Conservation (phyloP, 2,113 vertebrate species). For the Coregonus clupeaformis region DNA sequence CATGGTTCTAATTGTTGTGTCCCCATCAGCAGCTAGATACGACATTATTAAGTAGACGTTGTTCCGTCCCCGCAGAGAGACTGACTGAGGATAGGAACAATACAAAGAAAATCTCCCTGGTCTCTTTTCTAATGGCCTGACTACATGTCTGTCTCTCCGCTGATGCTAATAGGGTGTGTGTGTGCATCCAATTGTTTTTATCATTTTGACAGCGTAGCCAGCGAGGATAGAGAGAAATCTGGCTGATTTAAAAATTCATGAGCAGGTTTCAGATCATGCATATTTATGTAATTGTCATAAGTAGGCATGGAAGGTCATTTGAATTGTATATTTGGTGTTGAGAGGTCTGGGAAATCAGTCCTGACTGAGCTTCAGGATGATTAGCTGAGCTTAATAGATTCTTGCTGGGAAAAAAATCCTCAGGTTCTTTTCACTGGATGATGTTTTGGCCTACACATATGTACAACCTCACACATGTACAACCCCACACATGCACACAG, state of each 20-base stretch:
- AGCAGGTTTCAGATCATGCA: conserved; percentile 46
- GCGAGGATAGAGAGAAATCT: conserved; percentile 51
- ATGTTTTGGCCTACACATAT: background rate
- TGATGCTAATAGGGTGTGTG: conserved; percentile 31
- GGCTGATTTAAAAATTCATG: conserved; percentile 57
- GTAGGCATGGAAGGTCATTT: conserved; percentile 33
- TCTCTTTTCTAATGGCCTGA: background rate
- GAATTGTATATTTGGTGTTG: conserved; percentile 35
- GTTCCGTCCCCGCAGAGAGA: no score
- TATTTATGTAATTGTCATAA: conserved; percentile 38
- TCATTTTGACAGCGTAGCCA: conserved; percentile 27
- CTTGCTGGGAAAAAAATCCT: conserved; percentile 6
- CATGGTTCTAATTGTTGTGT: background rate
- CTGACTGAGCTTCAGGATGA: conserved; percentile 30
- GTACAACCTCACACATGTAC: no score
- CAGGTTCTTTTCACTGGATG: conserved; percentile 2
- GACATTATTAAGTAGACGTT: background rate
- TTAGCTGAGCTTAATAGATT: conserved; percentile 20
- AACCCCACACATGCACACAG: no score
- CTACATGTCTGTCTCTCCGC: background rate
- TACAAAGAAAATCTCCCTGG: conserved; percentile 3
- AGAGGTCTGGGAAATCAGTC: conserved; percentile 33
- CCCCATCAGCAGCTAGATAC: background rate
- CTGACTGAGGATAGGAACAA: background rate
- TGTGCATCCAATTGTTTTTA: conserved; percentile 40